Base-by-base conservation (phyloP, 2,113 vertebrate species). In the Xenopus borealis region DNA sequence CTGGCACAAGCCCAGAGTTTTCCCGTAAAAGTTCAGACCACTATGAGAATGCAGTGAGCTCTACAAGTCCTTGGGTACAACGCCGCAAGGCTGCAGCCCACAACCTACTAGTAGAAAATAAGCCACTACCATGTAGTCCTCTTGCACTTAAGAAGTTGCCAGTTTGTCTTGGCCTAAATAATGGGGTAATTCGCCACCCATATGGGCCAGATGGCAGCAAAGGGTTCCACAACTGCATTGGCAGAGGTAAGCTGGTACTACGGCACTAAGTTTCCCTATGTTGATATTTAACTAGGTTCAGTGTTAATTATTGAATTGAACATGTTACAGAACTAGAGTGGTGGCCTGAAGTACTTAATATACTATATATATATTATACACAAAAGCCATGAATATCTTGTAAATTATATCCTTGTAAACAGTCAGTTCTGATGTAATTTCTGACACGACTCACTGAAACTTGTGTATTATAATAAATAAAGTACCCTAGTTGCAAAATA, bases 191-290 rank as follows among this genome's bases (percentile, higher is more conserved):
- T 10, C 59, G 55, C 20, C 81, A 75, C 69, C 83, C 89, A n/a
- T 33, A 1, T 0, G 66, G 82, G 10, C 85, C 88, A 0, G 81
- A 86, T 9, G 83, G 79, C 66, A 83, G 84, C 11, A 50, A 53
- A 30, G 67, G 81, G 7, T 89, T 87, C 47, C 80, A 81, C 79
- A 80, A 81, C 78, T 81, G 77, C 70, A 75, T 80, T 0, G 82
- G 85, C 7, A 79, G 85, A 55, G 82, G 82, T 20, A 87, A 81
- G 27, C 72, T 83, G 2, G 1, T 79, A 69, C 79, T 81, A 1
- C 59, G 18, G 11, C 82, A 18, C 58, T 88, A 57, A 68, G 14
- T 40, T 16, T 12, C 40, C 18, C 23, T 18, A 3, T 58, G 13
- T 50, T 12, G 10, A 3, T 2, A 50, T 50, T 50, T 10, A 40